Conservation (phyloP, 1,140 invertebrate species). For the Neotoxoptera formosana region DNA sequence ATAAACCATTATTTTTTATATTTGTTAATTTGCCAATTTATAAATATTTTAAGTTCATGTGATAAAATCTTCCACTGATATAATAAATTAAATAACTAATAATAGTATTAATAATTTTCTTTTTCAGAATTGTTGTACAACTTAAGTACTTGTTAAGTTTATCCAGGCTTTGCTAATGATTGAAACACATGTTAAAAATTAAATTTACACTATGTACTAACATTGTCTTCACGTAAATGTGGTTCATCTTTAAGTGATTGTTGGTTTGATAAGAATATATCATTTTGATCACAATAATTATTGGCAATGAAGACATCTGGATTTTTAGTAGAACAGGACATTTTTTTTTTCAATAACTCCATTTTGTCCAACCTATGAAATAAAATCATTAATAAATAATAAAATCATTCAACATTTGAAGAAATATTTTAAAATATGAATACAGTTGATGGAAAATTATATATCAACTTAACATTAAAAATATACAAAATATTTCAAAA, state of each 20-base stretch:
- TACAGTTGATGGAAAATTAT: neutral
- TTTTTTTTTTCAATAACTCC: constrained; percentile 15
- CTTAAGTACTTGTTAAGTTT: neutral
- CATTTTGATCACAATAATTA: constrained; percentile 40
- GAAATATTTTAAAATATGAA: neutral
- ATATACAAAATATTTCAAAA: neutral
- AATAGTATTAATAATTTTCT: neutral
- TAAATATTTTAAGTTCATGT: neutral
- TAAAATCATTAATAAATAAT: neutral
- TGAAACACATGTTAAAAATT: neutral
- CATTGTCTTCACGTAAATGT: neutral
- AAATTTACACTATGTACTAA: neutral
- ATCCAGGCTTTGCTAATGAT: neutral
- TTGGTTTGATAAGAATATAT: constrained; percentile 16
- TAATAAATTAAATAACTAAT: neutral
- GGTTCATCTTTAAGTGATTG: constrained; percentile 32
- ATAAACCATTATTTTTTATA: neutral
- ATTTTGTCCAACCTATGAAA: constrained; percentile 40
- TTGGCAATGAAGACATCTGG: neutral
- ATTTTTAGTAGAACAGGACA: neutral
- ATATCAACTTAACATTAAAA: neutral
- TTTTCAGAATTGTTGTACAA: neutral
- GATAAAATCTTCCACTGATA: neutral
- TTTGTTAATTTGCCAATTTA: neutral
- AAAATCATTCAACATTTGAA: neutral